Percentiles rank a stretch among this genome's conserved stretches.
Evolutionary conservation across 2,113 vertebrate species (phyloP).

Genomic region (Donacobius atricapilla): DNA sequence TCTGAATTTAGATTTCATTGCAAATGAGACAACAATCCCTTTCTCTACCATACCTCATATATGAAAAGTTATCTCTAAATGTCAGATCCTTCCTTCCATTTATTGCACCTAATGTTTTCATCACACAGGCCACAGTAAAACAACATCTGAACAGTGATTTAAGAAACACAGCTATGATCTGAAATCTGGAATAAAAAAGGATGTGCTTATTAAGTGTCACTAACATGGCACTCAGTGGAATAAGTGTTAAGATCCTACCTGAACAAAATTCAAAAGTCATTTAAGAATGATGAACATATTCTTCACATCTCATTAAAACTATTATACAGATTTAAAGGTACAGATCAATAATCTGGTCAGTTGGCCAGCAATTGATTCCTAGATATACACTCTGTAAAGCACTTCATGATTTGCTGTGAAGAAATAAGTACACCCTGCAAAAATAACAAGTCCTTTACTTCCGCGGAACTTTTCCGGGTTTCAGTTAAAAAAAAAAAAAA

Average conservation of each 20-base stretch:
- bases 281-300: neutral
- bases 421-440: neutral
- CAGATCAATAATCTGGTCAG: neutral
- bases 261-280: neutral
- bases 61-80: neutral
- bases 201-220: neutral
- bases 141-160: neutral
- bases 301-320: neutral
- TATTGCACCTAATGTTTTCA: neutral
- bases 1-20: slow-evolving; percentile 7
- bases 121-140: neutral
- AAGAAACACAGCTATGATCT: neutral
- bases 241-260: neutral
- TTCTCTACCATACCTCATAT: neutral
- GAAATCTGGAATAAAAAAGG: neutral
- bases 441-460: slow-evolving; percentile 21
- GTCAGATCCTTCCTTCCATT: neutral
- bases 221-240: neutral
- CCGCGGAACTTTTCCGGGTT: neutral
- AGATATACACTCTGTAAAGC: neutral
- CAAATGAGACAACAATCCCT: neutral
- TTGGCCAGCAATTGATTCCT: neutral
- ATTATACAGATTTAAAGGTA: neutral
- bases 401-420: neutral
- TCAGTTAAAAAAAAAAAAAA: neutral